A percentile compares a stretch with the other conserved stretches of the same genome.
Evolutionary conservation across 2,113 vertebrate species (phyloP).

Genomic region (Onychorhynchus coronatus): DNA sequence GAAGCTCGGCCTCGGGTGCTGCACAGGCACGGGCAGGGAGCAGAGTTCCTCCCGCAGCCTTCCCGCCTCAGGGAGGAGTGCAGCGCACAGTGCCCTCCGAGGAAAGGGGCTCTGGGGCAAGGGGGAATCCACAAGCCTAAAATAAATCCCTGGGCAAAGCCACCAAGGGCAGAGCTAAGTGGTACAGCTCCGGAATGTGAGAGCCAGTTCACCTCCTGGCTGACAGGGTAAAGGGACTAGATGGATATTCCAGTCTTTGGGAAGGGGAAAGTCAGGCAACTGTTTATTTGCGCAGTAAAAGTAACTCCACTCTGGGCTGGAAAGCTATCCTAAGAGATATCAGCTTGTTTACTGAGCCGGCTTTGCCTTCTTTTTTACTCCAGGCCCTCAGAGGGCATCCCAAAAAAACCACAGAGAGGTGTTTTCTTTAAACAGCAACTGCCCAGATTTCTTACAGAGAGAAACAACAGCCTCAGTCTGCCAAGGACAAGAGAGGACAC

Average conservation of each 20-base stretch:
- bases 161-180: neutral
- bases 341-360: neutral
- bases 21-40: fast-evolving
- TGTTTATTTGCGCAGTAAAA: neutral
- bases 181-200: neutral
- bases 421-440: neutral
- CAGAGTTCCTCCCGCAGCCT: fast-evolving
- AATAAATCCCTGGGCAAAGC: neutral
- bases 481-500: neutral
- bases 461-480: neutral
- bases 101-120: neutral
- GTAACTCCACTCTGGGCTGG: neutral
- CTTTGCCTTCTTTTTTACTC: neutral
- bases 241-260: neutral
- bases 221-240: neutral
- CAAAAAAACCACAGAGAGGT: neutral
- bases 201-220: neutral
- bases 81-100: neutral
- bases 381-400: neutral
- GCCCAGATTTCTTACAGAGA: neutral
- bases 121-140: neutral
- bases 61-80: fast-evolving
- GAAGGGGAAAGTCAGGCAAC: neutral
- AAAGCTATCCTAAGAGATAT: neutral
- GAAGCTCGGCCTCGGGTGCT: fast-evolving